Base-by-base conservation (phyloP, 1,140 invertebrate species). In the Pseudomyrmex flavicornis region DNA sequence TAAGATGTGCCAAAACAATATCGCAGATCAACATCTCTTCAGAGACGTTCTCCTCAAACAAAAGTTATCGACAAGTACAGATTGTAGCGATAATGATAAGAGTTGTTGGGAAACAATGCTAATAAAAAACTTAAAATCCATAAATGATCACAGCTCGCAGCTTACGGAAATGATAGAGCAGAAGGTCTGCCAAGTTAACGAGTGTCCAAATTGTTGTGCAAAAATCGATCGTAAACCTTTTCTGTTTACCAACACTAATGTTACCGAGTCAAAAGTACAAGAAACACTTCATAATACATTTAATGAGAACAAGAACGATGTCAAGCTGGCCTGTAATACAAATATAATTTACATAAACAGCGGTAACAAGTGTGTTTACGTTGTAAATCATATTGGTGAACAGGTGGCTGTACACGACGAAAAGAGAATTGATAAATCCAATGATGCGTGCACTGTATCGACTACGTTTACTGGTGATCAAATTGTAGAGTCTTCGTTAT, bases 311-410 rank as follows among this genome's bases (percentile, higher is more conserved):
- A n/a, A 35, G 2, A 68, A 44, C 0, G 44, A 77, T 22, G 56
- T 76, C 10, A 77, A 76, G 44, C 48, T 73, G 15, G 58, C 69
- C 13, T 79, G 63, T 7, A 69, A 84, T 15, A 69, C 72, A 8
- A 86, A 74, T 69, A 58, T 74, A 56, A 79, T 86, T 13, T 63
- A 72, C 10, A 82, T 73, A 26, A 26, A 26, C 22, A 26, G 22
- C 1, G 35, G 5, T 0, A 35, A 35, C 35, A 35, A 35, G 0
- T 35, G 35, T 35, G 85, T 82, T 85, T 86, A 84, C 52, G 86
- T 91, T 75, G 68, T 85, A 13, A 85, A 86, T 79, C 75, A 61
- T 58, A 88, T 88, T 48, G 84, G 89, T 65, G 89, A 88, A 69
- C 52, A 85, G 46, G 84, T 84, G 50, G 83, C 50, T 13, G 66